Base-by-base conservation (phyloP, 2,888 invertebrate species). In the Macaria liturata region DNA sequence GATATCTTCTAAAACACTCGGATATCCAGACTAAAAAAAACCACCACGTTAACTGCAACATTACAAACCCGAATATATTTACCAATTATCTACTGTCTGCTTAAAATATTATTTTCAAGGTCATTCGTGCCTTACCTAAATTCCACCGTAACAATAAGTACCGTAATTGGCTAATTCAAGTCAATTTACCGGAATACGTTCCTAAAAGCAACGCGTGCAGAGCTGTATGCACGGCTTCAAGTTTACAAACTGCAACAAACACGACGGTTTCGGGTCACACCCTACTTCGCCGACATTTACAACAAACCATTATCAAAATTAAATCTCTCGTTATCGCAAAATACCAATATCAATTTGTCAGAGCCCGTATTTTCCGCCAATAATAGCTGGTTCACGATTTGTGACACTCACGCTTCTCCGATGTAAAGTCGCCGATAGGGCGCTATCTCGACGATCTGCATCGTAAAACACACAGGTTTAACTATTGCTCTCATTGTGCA, bases 401-500 rank as follows among this genome's bases (percentile, higher is more conserved):
- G 70, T 72, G 69, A 70, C 64, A 67, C 73, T 72, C 76, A 78
- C 74, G 76, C 68, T 73, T 67, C 57, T 43, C 50, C 71, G 71
- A 76, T 76, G 69, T 71, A 73, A 39, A 66, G 47, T 54, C 57
- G 50, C 71, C 64, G 72, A 78, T 72, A 65, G 62, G 71, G 73
- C 61, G 3, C 70, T 74, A 83, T 84, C 78, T 69, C 76, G 75
- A 74, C 75, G 79, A 86, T 87, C 83, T 85, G 81, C 80, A 79
- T 74, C 70, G 72, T 77, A 75, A 74, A 74, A 69, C 67, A 68
- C 77, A 77, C 51, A 52, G 55, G 49, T 81, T 66, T 62, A 80
- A 67, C 78, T 75, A 83, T 79, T 78, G 76, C 72, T 79, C 76
- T 76, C 68, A 78, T 83, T 84, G 80, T 82, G 72, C 74, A 86